These are phyloP conservation scores for Pegoplata infirma DNA, from an alignment of 2,888 invertebrate species.

Conservation along the genomic window DNA sequence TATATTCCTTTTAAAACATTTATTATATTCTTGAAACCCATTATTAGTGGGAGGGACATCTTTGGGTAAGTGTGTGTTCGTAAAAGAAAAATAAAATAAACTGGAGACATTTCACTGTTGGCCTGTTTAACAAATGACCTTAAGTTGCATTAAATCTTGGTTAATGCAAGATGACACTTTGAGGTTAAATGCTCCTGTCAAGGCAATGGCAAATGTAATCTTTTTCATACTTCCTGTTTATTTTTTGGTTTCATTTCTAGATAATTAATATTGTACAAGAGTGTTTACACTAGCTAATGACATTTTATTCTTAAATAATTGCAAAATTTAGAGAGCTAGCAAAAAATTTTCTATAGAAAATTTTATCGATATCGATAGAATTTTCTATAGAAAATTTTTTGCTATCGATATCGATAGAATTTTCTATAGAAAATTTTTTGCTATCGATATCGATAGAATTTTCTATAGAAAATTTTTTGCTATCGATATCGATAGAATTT, in stretches of 20 bases:
- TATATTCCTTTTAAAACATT: not conserved
- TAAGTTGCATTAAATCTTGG: constrained; percentile 58
- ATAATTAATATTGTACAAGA: not conserved
- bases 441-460: no score
- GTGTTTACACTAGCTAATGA: not conserved
- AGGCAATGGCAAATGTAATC: constrained; percentile 52
- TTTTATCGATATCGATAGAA: no score
- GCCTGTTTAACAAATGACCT: constrained; percentile 55
- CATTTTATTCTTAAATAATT: not conserved
- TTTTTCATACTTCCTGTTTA: constrained; percentile 28
- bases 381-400: no score
- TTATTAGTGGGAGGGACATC: not conserved
- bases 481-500: no score
- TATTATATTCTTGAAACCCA: not conserved
- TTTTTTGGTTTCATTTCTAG: not conserved
- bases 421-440: no score
- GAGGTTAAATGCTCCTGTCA: constrained; percentile 57
- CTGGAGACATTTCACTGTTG: constrained; percentile 19
- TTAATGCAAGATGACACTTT: constrained; percentile 53
- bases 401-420: no score
- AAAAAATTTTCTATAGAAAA: no score
- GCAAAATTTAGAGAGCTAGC: no score
- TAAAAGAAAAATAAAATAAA: no score
- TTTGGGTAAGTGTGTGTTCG: not conserved
- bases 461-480: no score